Conservation (phyloP, 1,140 invertebrate genomes). For the Bombus impatiens region DNA sequence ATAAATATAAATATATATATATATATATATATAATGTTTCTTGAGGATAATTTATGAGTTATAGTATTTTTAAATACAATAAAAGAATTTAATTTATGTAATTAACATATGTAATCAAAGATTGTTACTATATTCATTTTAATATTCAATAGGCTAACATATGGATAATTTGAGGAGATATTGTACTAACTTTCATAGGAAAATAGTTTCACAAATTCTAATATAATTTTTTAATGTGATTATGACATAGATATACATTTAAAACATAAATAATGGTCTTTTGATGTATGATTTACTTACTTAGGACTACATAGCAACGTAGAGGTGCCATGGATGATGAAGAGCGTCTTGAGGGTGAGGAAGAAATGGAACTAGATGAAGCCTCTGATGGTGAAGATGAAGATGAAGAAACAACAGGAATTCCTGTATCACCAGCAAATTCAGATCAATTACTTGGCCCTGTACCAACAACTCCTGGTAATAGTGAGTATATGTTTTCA, state of each 20-base stretch:
- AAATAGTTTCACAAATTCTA: background rate
- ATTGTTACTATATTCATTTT: background rate
- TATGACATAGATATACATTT: background rate
- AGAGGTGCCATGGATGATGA: slow-evolving; percentile 80
- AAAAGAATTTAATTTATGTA: background rate
- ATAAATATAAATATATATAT: too few relatives aligned
- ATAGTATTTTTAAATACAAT: background rate
- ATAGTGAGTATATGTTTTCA: slow-evolving; percentile 65
- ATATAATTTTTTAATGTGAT: background rate
- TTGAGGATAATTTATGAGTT: background rate
- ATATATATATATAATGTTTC: background rate
- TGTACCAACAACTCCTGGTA: slow-evolving; percentile 72
- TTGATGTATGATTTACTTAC: slow-evolving; percentile 3
- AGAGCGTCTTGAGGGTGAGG: slow-evolving; percentile 81
- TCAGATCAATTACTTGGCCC: slow-evolving; percentile 79
- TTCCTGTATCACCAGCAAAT: slow-evolving; percentile 79
- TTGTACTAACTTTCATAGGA: background rate
- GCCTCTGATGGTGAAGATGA: slow-evolving; percentile 81
- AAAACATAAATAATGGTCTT: background rate
- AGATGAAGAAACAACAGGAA: slow-evolving; percentile 79
- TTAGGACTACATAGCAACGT: slow-evolving; percentile 64
- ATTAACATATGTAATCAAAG: background rate
- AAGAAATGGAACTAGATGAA: slow-evolving; percentile 82
- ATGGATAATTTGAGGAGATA: background rate
- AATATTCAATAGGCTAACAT: background rate